Evolutionary conservation across 2,113 vertebrate species (phyloP).

Genomic region (Platycercus adscitus): DNA sequence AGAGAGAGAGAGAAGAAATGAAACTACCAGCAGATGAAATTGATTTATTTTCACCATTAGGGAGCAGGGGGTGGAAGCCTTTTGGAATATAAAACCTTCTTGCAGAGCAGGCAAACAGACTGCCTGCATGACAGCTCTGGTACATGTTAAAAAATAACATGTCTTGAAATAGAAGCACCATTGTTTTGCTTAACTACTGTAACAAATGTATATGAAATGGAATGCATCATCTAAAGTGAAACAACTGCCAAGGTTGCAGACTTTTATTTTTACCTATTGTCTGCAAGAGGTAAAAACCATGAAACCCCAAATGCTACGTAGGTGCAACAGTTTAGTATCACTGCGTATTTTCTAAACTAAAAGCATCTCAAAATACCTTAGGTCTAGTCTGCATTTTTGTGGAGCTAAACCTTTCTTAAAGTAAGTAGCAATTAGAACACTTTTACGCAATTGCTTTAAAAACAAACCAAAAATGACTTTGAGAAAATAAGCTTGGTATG

Average conservation of each 20-base stretch:
- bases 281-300: not conserved
- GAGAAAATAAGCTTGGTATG: not conserved
- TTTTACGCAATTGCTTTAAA: conserved; percentile 63
- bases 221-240: conserved; percentile 58
- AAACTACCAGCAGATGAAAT: conserved; percentile 84
- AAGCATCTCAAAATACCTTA: conserved; percentile 42
- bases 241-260: not conserved
- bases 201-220: conserved; percentile 67
- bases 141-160: conserved; percentile 64
- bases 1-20: conserved; percentile 41
- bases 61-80: conserved; percentile 24
- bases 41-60: conserved; percentile 84
- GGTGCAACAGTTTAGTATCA: not conserved
- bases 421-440: conserved; percentile 31
- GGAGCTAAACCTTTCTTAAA: conserved; percentile 3
- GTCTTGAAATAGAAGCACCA: conserved; percentile 72
- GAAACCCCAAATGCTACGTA: not conserved
- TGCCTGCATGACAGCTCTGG: conserved; percentile 70
- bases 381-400: conserved; percentile 10
- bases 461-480: conserved; percentile 22
- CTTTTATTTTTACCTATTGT: not conserved
- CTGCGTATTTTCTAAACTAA: not conserved
- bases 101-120: conserved; percentile 57
- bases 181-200: conserved; percentile 77
- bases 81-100: conserved; percentile 76